phyloP scores from a whole-genome alignment of 2,888 invertebrate genomes.

The Ormyrus labotus region DNA sequence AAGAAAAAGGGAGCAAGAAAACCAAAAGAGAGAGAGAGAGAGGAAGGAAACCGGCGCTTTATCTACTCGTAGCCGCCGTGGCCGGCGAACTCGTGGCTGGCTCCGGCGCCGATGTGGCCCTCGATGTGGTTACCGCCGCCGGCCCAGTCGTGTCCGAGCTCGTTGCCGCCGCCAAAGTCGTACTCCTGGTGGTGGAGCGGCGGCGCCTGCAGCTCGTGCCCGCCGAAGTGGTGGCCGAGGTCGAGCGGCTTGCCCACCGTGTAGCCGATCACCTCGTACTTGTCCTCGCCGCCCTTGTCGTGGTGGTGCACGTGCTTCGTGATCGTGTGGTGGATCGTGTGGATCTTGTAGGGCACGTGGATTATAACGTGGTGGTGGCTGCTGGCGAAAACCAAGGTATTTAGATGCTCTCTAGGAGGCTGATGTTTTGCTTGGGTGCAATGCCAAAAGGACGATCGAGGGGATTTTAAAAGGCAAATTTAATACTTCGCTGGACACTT shows the following conservation, averaged over 20 bases:
- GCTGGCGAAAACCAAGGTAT: no score
- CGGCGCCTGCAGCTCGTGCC: background rate
- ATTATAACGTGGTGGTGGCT: constrained; percentile 79
- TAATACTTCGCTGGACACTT: no score
- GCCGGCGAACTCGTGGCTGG: constrained; percentile 49
- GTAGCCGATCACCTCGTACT: constrained; percentile 83
- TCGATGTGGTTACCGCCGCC: constrained; percentile 55
- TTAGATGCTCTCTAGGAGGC: no score
- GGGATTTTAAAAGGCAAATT: no score
- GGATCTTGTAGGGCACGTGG: constrained; percentile 87
- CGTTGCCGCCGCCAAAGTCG: constrained; percentile 59
- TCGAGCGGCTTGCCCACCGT: constrained; percentile 80
- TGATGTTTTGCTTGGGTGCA: no score
- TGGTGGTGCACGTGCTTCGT: constrained; percentile 84
- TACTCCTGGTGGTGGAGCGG: constrained; percentile 58
- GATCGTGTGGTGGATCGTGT: constrained; percentile 87
- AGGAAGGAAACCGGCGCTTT: no score
- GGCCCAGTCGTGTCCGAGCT: constrained; percentile 59
- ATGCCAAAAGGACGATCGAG: no score
- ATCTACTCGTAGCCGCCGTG: constrained; percentile 46
- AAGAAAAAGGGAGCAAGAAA: no score
- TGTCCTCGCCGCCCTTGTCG: constrained; percentile 78
- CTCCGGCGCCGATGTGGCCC: constrained; percentile 33
- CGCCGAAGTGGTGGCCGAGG: constrained; percentile 73
- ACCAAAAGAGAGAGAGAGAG: no score